Percentiles rank a stretch among this genome's conserved stretches.
These are phyloP conservation scores for Nymphalis io DNA, from an alignment of 1,140 invertebrate genomes.

Conservation along the genomic window DNA sequence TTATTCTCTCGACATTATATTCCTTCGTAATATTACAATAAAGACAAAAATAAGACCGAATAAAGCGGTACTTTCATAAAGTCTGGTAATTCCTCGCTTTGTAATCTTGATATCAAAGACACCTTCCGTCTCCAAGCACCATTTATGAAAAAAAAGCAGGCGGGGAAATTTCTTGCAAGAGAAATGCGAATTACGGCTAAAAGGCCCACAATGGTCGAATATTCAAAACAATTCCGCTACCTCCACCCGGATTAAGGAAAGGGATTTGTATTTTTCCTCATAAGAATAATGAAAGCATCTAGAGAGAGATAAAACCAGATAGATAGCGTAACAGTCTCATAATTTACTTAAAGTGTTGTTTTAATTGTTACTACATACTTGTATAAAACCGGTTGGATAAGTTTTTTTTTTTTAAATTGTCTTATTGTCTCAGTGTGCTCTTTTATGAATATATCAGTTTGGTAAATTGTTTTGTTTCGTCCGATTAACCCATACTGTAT, in stretches of 20 bases:
- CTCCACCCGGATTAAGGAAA: slow-evolving; percentile 50
- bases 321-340: slow-evolving; percentile 26
- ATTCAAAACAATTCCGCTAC: slow-evolving; percentile 56
- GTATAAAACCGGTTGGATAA: slow-evolving; percentile 14
- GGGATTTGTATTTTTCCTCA: slow-evolving; percentile 51
- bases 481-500: slow-evolving; percentile 75
- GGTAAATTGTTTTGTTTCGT: slow-evolving; percentile 58
- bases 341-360: slow-evolving; percentile 38
- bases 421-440: too few species aligned
- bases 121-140: slow-evolving; percentile 27
- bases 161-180: slow-evolving; percentile 39
- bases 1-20: neutral
- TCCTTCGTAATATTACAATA: neutral
- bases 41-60: neutral
- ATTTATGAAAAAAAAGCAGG: slow-evolving; percentile 41
- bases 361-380: slow-evolving; percentile 22
- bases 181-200: slow-evolving; percentile 27
- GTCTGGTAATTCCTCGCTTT: slow-evolving; percentile 32
- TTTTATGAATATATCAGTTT: too few species aligned
- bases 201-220: slow-evolving; percentile 40
- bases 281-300: slow-evolving; percentile 52
- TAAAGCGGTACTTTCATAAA: slow-evolving; percentile 3
- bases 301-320: slow-evolving; percentile 46
- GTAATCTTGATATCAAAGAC: slow-evolving; percentile 48
- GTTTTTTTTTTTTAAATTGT: neutral